Conservation (phyloP, 2,113 vertebrate genomes). For the Synodontis membranacea region DNA sequence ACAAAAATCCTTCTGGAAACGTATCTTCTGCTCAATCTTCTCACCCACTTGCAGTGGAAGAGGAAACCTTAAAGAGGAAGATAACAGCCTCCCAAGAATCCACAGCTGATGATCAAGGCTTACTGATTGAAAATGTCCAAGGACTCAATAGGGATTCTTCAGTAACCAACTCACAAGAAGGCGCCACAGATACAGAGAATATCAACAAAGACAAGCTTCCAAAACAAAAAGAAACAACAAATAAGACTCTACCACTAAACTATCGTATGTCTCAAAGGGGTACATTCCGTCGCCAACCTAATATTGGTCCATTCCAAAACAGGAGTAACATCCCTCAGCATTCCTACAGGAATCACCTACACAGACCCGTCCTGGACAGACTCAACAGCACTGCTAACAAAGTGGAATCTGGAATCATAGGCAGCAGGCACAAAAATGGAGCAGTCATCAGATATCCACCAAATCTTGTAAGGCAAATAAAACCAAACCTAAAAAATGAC, state of each 20-base stretch:
- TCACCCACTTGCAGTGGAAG: not conserved
- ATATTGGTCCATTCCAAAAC: slow-evolving; percentile 50
- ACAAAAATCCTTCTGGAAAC: not conserved
- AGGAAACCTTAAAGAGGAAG: not conserved
- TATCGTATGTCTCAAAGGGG: slow-evolving; percentile 20
- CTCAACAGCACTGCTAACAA: not conserved
- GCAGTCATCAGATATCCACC: not conserved
- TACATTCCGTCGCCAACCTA: not conserved
- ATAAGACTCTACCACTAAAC: not conserved
- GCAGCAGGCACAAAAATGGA: not conserved
- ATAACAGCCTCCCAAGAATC: not conserved
- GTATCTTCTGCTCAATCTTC: not conserved
- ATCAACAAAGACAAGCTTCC: not conserved
- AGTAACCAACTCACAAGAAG: not conserved
- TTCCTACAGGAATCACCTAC: slow-evolving; percentile 35
- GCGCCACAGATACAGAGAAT: not conserved
- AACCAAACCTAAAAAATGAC: not conserved
- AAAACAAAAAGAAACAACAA: slow-evolving; percentile 10
- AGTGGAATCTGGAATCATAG: not conserved
- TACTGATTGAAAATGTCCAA: not conserved
- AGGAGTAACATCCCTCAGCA: slow-evolving; percentile 40
- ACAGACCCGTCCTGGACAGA: slow-evolving; percentile 9
- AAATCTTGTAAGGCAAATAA: not conserved
- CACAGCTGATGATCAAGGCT: slow-evolving; percentile 7
- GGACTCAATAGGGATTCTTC: not conserved